phyloP scores from a whole-genome alignment of 2,113 vertebrate species.

The Daboia siamensis region DNA sequence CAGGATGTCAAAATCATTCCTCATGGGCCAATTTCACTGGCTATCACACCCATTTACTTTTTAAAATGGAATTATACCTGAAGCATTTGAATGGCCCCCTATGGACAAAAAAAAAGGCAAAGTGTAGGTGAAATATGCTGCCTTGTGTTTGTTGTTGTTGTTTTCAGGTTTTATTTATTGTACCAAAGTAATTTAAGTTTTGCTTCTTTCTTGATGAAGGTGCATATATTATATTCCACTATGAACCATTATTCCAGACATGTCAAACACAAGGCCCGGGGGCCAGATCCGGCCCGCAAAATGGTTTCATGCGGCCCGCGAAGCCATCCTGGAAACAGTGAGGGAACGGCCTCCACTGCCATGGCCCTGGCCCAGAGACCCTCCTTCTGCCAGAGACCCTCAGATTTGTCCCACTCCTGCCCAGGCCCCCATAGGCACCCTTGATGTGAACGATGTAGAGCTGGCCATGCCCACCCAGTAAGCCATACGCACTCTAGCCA shows the following conservation, averaged over 20 bases:
- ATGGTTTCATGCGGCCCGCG: no score
- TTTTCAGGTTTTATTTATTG: not conserved
- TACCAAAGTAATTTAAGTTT: not conserved
- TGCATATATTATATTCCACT: not conserved
- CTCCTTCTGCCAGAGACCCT: no score
- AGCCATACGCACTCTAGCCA: no score
- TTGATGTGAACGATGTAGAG: no score
- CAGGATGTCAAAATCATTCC: not conserved
- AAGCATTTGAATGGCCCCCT: not conserved
- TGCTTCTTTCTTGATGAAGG: not conserved
- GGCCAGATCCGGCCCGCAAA: no score
- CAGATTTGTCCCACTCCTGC: no score
- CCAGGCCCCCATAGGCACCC: no score
- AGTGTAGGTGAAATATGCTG: not conserved
- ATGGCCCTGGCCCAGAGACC: no score
- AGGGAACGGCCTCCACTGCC: no score
- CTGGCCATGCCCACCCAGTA: no score
- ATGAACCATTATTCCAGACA: conserved; percentile 18
- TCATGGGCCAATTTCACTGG: not conserved
- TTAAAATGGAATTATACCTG: not conserved
- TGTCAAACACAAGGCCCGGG: no score
- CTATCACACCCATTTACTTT: not conserved
- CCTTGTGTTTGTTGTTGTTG: not conserved
- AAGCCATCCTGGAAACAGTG: no score
- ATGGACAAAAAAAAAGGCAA: not conserved